Evolutionary conservation across 2,797 vertebrate genomes (phyloP).

Genomic region (Enoplosus armatus): DNA sequence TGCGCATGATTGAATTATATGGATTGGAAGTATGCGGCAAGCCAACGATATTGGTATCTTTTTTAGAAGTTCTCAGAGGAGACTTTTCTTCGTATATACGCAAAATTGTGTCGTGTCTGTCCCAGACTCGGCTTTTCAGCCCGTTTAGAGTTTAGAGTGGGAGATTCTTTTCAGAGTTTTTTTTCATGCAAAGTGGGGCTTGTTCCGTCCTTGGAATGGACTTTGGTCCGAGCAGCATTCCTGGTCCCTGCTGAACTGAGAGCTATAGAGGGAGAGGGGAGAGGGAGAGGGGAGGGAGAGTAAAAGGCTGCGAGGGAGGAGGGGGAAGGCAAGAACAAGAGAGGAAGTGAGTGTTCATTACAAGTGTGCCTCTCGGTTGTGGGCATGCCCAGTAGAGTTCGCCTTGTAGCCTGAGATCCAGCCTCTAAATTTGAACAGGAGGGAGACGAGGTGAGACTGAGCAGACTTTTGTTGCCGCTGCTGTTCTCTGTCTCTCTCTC

Average conservation of each 20-base stretch:
- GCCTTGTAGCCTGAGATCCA: slow-evolving; percentile 74
- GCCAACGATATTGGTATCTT: neutral
- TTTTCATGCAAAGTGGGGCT: slow-evolving; percentile 77
- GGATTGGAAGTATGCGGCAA: slow-evolving; percentile 4
- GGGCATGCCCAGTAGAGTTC: slow-evolving; percentile 83
- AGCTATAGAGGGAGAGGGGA: slow-evolving; percentile 63
- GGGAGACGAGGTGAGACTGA: slow-evolving; percentile 77
- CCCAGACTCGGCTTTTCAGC: slow-evolving; percentile 1
- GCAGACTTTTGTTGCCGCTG: slow-evolving; percentile 72
- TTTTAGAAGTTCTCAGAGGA: slow-evolving; percentile 7
- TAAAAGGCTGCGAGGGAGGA: slow-evolving; percentile 34
- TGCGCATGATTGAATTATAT: slow-evolving; percentile 23
- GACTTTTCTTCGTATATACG: neutral
- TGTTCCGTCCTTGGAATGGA: slow-evolving; percentile 81
- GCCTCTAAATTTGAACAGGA: slow-evolving; percentile 84
- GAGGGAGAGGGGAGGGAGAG: slow-evolving; percentile 32
- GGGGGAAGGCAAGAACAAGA: slow-evolving; percentile 72
- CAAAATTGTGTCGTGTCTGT: neutral
- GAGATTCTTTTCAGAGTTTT: slow-evolving; percentile 47
- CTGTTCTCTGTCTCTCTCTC: slow-evolving; percentile 42
- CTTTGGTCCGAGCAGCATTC: slow-evolving; percentile 87
- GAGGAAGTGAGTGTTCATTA: slow-evolving; percentile 82
- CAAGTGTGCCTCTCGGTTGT: slow-evolving; percentile 79
- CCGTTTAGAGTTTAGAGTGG: neutral
- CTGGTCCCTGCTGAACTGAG: slow-evolving; percentile 86